Percentiles rank a stretch among this genome's conserved stretches.
These are phyloP conservation scores for Drosophila monieri DNA, from an alignment of 2,888 invertebrate genomes.

Conservation along the genomic window DNA sequence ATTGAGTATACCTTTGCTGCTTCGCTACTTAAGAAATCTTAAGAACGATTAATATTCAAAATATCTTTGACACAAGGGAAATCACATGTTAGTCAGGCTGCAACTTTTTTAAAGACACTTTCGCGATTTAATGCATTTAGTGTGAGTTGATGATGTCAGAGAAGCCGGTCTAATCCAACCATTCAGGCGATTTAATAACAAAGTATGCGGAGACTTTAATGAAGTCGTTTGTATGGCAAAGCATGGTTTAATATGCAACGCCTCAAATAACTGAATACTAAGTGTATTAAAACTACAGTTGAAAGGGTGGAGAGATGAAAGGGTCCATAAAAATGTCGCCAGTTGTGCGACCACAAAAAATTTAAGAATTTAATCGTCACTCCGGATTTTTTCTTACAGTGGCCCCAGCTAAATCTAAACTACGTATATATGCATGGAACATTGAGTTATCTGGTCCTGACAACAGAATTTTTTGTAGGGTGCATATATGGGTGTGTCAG, in stretches of 20 bases:
- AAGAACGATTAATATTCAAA: neutral
- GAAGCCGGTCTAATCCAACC: neutral
- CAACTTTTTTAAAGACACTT: neutral
- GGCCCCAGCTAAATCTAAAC: neutral
- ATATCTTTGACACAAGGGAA: too few species aligned
- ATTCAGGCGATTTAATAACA: neutral
- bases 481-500: slow-evolving; percentile 50
- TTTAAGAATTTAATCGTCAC: slow-evolving; percentile 1
- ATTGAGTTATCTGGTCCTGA: slow-evolving; percentile 52
- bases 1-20: too few species aligned
- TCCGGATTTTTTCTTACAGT: neutral
- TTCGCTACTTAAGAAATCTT: too few species aligned
- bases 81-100: too few species aligned
- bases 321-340: slow-evolving; percentile 53
- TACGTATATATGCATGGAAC: slow-evolving; percentile 4
- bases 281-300: neutral
- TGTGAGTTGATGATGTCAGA: slow-evolving; percentile 35
- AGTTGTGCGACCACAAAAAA: slow-evolving; percentile 38
- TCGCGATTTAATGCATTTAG: neutral
- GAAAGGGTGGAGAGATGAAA: slow-evolving; percentile 27
- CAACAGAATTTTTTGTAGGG: slow-evolving; percentile 32
- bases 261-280: slow-evolving; percentile 7
- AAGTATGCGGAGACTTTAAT: slow-evolving; percentile 54
- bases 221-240: slow-evolving; percentile 72
- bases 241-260: slow-evolving; percentile 59